Evolutionary conservation across 2,888 invertebrate genomes (phyloP), one percentile per base, ranked within the genome.

Genomic region (Gasteruption jaculator): DNA sequence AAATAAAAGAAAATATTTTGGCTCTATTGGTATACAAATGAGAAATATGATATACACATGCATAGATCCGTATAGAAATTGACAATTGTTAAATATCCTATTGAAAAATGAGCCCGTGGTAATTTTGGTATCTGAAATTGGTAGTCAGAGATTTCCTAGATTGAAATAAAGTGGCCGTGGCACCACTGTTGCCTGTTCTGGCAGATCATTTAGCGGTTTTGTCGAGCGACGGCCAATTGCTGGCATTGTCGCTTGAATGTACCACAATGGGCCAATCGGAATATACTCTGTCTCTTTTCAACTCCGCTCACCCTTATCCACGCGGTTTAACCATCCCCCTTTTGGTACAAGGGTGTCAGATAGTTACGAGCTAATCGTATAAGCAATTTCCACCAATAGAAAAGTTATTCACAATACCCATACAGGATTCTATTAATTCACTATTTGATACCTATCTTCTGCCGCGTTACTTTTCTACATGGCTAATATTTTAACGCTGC

Each of bases 201-300:
- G 63, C 64, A 65, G 70, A 71, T 69, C 71, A 65, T 71, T 72
- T 72, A 71, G 71, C 66, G 71, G 71, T 72, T 71, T 71, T 71
- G 71, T 71, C 71, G 68, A 69, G 68, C 70, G 68, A 68, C 68
- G 66, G 68, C 68, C 71, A 71, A 72, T 71, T 71, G 71, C 65
- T 61, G 65, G 70, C 70, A 72, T 71, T 71, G 71, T 72, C 67
- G 68, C 65, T 65, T 61, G 60, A 65, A 60, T 67, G 63, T 62
- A 59, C 69, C 68, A 71, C 72, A 72, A 72, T 72, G 68, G 68
- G 66, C 69, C 71, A 72, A 71, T 71, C 71, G 71, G 68, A 71
- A 68, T 65, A 55, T 55, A 64, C 59, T 58, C 61, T 58, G 61
- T 63, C 65, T 63, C 63, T 57, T 63, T 68, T 62, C 63, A 58